phyloP scores from a whole-genome alignment of 2,888 invertebrate genomes.

The Apotomis betuletana region DNA sequence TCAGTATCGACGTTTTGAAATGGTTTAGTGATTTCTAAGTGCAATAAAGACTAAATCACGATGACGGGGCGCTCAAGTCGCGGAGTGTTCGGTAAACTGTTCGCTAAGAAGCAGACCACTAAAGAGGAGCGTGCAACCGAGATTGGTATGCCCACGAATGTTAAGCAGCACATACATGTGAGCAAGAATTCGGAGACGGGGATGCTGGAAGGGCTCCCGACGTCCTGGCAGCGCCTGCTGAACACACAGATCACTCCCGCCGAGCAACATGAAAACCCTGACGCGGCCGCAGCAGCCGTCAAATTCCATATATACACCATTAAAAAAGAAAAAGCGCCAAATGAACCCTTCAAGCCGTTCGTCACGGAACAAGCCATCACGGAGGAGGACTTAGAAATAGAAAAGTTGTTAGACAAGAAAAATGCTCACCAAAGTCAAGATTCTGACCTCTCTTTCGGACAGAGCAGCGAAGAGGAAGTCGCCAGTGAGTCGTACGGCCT shows the following conservation, averaged over 20 bases:
- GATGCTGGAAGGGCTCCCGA: constrained; percentile 92
- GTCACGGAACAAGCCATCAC: constrained; percentile 91
- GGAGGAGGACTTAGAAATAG: constrained; percentile 92
- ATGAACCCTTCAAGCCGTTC: constrained; percentile 90
- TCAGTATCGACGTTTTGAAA: constrained; percentile 48
- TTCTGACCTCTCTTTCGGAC: constrained; percentile 79
- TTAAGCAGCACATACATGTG: constrained; percentile 94
- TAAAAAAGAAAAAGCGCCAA: constrained; percentile 90
- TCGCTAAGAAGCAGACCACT: constrained; percentile 74
- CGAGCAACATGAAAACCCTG: constrained; percentile 95
- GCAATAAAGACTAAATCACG: constrained; percentile 60
- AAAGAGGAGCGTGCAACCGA: constrained; percentile 84
- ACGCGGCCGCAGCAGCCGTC: constrained; percentile 94
- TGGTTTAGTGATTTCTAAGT: constrained; percentile 59
- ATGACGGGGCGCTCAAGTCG: constrained; percentile 80
- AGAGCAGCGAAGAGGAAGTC: constrained; percentile 82
- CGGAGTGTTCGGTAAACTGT: constrained; percentile 79
- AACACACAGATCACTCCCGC: constrained; percentile 92
- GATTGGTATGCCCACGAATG: constrained; percentile 93
- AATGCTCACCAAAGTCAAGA: constrained; percentile 87
- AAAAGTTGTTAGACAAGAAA: constrained; percentile 88
- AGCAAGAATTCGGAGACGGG: constrained; percentile 92
- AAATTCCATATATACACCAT: constrained; percentile 95
- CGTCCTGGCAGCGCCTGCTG: constrained; percentile 90
- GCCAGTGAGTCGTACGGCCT: constrained; percentile 68